These are phyloP conservation scores for Ennomos quercinarius DNA, from an alignment of 2,888 invertebrate species.

Conservation along the genomic window DNA sequence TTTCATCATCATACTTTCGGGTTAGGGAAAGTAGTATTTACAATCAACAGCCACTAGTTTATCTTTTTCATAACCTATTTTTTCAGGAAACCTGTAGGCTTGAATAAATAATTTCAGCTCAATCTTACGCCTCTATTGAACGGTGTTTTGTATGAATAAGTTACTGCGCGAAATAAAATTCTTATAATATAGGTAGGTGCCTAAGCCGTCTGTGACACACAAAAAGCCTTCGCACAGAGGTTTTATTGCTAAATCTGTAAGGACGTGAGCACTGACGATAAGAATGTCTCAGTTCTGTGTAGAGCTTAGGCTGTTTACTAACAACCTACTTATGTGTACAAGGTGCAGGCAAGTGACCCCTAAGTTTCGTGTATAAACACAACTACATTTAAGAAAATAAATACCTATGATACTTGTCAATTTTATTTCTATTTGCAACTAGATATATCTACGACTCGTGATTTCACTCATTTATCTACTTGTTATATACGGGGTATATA, in stretches of 20 bases:
- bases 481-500: no score
- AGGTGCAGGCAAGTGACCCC: neutral
- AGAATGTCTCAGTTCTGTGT: conserved; percentile 10
- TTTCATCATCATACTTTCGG: no score
- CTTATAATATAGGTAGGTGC: neutral
- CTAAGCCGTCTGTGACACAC: neutral
- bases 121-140: neutral
- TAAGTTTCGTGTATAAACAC: neutral
- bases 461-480: no score
- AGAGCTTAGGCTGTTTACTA: conserved; percentile 10
- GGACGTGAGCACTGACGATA: neutral
- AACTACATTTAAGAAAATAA: no score
- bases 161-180: neutral
- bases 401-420: no score
- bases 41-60: no score
- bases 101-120: conserved; percentile 1
- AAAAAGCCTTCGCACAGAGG: conserved; percentile 9
- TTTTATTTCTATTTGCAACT: no score
- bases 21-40: no score
- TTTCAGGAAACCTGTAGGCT: neutral
- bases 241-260: conserved; percentile 15
- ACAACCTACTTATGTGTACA: conserved; percentile 1
- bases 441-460: no score
- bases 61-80: conserved; percentile 6
- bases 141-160: conserved; percentile 1